A percentile compares a stretch with the other conserved stretches of the same genome.
phyloP scores from a whole-genome alignment of 2,888 invertebrate species.

The Sepiola atlantica region DNA sequence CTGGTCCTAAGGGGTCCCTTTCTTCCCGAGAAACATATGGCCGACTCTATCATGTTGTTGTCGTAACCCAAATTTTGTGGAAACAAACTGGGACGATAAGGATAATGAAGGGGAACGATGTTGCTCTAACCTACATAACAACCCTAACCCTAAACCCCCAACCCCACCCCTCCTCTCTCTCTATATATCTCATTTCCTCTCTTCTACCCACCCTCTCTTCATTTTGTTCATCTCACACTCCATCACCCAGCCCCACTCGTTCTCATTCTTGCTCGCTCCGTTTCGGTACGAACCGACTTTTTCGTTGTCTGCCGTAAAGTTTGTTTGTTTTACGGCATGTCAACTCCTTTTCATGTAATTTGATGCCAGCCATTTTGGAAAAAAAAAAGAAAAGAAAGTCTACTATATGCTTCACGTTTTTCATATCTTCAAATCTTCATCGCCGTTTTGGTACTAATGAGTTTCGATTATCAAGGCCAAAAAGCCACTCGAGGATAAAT shows the following conservation, averaged over 20 bases:
- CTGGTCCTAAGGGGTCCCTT: not conserved
- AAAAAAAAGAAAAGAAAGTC: not conserved
- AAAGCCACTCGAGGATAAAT: no score
- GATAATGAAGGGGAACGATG: not conserved
- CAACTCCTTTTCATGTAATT: no score
- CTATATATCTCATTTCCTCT: not conserved
- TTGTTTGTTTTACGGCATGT: no score
- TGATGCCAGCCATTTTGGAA: not conserved
- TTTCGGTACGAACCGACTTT: not conserved
- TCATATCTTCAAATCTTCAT: no score
- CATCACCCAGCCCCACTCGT: not conserved
- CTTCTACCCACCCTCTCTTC: not conserved
- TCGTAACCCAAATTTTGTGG: not conserved
- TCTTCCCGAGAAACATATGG: slow-evolving; percentile 18
- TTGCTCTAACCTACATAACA: not conserved
- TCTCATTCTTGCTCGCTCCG: not conserved
- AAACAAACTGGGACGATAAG: not conserved
- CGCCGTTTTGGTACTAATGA: no score
- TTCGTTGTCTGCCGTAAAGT: not conserved
- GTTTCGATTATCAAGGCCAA: no score
- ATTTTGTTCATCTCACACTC: not conserved
- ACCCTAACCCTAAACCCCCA: not conserved
- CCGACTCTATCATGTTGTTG: not conserved
- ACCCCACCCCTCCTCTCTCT: not conserved
- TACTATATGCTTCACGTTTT: no score